Percentiles rank a stretch among this genome's conserved stretches.
Evolutionary conservation across 2,797 vertebrate genomes (phyloP).

Genomic region (Gallirallus australis): DNA sequence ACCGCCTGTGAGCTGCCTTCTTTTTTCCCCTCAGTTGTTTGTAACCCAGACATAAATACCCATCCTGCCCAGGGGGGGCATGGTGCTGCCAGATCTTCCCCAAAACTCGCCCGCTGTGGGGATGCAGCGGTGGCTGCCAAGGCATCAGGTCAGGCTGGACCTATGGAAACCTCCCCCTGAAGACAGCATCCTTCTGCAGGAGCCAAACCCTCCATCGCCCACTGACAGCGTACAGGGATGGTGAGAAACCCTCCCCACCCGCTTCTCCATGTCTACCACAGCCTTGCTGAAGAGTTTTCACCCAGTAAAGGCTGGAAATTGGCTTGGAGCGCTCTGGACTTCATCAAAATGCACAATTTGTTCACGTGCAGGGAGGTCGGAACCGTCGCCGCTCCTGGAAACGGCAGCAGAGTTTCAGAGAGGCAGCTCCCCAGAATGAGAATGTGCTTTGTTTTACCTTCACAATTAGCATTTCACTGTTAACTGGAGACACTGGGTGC

Average conservation of each 20-base stretch:
- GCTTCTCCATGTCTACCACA: rapidly evolving
- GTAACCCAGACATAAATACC: background rate
- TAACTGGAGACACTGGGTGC: slow-evolving; percentile 19
- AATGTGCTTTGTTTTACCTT: slow-evolving; percentile 56
- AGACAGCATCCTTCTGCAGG: background rate
- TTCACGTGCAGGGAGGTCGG: background rate
- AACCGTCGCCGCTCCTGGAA: background rate
- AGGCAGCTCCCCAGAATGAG: background rate
- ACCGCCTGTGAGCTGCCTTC: background rate
- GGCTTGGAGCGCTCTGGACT: background rate
- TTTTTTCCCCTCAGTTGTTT: background rate
- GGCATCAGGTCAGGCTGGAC: background rate
- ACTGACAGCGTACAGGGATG: rapidly evolving
- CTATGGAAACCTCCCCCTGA: background rate
- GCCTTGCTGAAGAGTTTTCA: background rate
- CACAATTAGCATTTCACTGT: slow-evolving; percentile 54
- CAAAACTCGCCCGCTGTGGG: rapidly evolving
- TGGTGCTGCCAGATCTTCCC: background rate
- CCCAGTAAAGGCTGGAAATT: background rate
- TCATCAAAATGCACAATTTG: background rate
- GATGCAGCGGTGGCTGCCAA: rapidly evolving
- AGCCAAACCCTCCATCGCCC: background rate
- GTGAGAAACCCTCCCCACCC: background rate
- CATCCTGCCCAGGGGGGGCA: background rate
- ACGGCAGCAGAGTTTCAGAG: background rate